phyloP scores from a whole-genome alignment of 2,888 invertebrate genomes.

The Volucella zonaria region DNA sequence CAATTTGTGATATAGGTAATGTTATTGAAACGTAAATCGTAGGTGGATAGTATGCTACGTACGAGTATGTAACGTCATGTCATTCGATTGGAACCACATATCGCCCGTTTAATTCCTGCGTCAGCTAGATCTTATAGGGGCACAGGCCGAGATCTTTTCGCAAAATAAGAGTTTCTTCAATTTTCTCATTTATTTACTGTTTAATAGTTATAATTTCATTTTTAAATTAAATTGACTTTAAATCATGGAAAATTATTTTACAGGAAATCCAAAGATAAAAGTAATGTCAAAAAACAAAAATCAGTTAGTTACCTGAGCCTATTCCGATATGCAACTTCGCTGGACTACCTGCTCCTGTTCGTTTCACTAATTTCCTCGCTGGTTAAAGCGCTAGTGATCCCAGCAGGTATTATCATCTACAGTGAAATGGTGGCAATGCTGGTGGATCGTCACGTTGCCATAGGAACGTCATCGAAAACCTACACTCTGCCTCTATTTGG shows the following conservation, averaged over 20 bases:
- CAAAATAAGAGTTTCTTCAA: too few relatives aligned
- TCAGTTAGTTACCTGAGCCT: conserved; percentile 77
- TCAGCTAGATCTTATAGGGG: too few relatives aligned
- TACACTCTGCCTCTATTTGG: conserved; percentile 85
- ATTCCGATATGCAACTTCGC: conserved; percentile 85
- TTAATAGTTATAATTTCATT: too few relatives aligned
- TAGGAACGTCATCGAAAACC: conserved; percentile 85
- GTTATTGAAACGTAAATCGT: too few relatives aligned
- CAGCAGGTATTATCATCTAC: conserved; percentile 87
- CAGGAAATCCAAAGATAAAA: conserved; percentile 59
- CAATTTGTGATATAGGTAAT: too few relatives aligned
- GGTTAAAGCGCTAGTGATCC: conserved; percentile 85
- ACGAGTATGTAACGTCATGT: too few relatives aligned
- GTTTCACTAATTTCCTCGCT: conserved; percentile 84
- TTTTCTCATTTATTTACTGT: too few relatives aligned
- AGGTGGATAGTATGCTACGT: too few relatives aligned
- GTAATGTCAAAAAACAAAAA: conserved; percentile 28
- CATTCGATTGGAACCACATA: too few relatives aligned
- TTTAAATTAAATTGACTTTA: too few relatives aligned
- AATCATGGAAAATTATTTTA: not conserved
- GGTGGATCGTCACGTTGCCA: conserved; percentile 85
- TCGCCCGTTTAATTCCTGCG: too few relatives aligned
- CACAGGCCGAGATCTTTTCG: too few relatives aligned
- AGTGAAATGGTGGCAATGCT: conserved; percentile 88
- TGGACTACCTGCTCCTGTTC: conserved; percentile 84